Percentiles rank a stretch among this genome's conserved stretches.
These are phyloP conservation scores for Argyresthia goedartella DNA, from an alignment of 2,888 invertebrate species.

Conservation along the genomic window DNA sequence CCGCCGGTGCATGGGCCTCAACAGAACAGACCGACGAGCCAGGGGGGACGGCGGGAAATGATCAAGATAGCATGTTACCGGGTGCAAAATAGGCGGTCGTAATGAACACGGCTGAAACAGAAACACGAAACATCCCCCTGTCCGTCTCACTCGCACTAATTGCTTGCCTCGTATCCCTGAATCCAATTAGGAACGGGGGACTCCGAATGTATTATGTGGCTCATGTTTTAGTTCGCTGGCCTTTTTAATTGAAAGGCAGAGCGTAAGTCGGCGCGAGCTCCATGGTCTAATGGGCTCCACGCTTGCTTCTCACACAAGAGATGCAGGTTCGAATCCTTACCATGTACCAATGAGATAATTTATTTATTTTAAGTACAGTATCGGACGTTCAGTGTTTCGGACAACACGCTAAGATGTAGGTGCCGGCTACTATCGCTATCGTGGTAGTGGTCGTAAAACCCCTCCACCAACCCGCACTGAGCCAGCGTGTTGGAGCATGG, in stretches of 20 bases:
- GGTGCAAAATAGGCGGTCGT: constrained; percentile 12
- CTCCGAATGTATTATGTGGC: constrained; percentile 52
- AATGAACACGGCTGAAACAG: not conserved
- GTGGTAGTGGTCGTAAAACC: too few relatives aligned
- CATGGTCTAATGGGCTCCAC: constrained; percentile 32
- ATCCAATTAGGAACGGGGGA: constrained; percentile 53
- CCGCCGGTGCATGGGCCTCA: not conserved
- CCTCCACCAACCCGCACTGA: too few relatives aligned
- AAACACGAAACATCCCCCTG: not conserved
- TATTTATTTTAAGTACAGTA: too few relatives aligned
- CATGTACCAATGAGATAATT: too few relatives aligned
- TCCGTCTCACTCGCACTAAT: constrained; percentile 46
- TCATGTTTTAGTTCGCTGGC: constrained; percentile 48
- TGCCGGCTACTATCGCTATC: too few relatives aligned
- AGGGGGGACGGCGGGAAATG: not conserved
- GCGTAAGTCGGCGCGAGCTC: constrained; percentile 38
- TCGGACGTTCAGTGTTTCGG: too few relatives aligned
- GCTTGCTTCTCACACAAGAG: too few relatives aligned
- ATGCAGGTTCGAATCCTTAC: too few relatives aligned
- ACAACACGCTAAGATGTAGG: too few relatives aligned
- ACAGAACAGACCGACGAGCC: not conserved
- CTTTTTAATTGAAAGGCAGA: constrained; percentile 60
- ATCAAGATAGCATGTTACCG: constrained; percentile 10
- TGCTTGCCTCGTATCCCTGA: constrained; percentile 43
- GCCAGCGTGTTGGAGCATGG: too few relatives aligned